Percentiles rank a stretch among this genome's conserved stretches.
Conservation (phyloP, 2,113 vertebrate genomes). For the Edolisoma coerulescens region DNA sequence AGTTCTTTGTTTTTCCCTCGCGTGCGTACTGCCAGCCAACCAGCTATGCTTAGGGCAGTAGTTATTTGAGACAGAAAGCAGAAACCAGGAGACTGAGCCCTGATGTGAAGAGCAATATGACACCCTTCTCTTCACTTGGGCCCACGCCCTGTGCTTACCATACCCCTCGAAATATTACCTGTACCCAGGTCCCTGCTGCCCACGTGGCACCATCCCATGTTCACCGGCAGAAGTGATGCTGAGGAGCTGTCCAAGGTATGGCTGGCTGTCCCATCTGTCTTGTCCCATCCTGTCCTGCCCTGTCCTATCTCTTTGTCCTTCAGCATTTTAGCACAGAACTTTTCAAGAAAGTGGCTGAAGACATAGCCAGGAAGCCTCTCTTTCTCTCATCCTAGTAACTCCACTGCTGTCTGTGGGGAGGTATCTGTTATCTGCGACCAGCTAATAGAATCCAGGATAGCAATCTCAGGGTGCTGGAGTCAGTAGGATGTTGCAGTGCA, state of each 20-base stretch:
- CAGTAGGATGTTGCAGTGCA: neutral
- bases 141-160: neutral
- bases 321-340: neutral
- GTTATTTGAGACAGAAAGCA: conserved; percentile 63
- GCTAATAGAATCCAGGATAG: neutral
- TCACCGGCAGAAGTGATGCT: neutral
- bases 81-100: conserved; percentile 51
- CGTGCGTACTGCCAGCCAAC: neutral
- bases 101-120: conserved; percentile 17
- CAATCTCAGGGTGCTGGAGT: neutral
- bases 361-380: neutral
- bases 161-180: conserved; percentile 7
- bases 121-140: neutral
- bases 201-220: neutral
- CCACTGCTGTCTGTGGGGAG: neutral
- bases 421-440: neutral
- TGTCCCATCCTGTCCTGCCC: neutral
- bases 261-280: accelerated
- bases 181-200: neutral
- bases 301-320: neutral
- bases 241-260: conserved; percentile 70
- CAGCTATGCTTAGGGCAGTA: neutral
- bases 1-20: neutral
- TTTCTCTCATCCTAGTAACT: neutral
- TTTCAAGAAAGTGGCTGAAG: neutral